Percentiles rank a stretch among this genome's conserved stretches.
Evolutionary conservation across 2,113 vertebrate species (phyloP).

Genomic region (rabbit (Oryctolagus cuniculus)): mOryCun1.1 NC_091443.1:10183001-10183500

Average conservation of each 20-base stretch:
- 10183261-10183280: neutral
- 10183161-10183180: neutral
- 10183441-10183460: too few species aligned
- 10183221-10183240: neutral
- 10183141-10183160: neutral
- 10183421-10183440: too few species aligned
- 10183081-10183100: neutral
- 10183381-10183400: too few species aligned
- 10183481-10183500: too few species aligned
- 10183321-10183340: neutral
- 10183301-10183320: neutral
- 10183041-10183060: neutral
- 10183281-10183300: neutral
- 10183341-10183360: too few species aligned
- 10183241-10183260: neutral
- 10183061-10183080: neutral
- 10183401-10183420: too few species aligned
- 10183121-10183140: too few species aligned
- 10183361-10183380: too few species aligned
- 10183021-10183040: too few species aligned
- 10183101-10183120: neutral
- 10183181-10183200: neutral
- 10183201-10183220: neutral
- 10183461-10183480: too few species aligned
- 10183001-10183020: neutral